Evolutionary conservation across 1,140 invertebrate species (phyloP), one percentile per base, ranked within the genome.

Genomic region (Cotesia typhae): DNA sequence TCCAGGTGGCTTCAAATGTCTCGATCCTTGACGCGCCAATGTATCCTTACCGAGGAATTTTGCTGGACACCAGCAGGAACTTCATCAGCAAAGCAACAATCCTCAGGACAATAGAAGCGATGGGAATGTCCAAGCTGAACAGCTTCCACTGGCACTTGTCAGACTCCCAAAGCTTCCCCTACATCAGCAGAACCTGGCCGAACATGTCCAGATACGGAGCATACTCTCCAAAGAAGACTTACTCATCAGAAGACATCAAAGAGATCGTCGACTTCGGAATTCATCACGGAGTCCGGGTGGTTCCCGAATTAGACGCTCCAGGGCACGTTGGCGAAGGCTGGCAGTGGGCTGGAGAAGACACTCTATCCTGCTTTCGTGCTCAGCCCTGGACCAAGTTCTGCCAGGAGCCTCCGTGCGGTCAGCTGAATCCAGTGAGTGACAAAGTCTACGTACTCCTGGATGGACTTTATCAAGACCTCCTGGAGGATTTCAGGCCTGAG

Each of bases 261-360:
- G 89, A 91, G 20, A 87, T 96, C 36, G 89, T 95, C 0, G 84
- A 91, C 17, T 95, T 91, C 80, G 94, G 90, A 0, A 85, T 89
- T n/a, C 86, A 91, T 20, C 88, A 93, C 17, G 94, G 95, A 0
- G 89, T 96, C 12, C 88, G 92, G 38, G 89, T 96, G 10, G 77
- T 96, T 72, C 94, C 94, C 0, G 95, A 96, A 87, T 94, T 96
- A 75, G 94, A 96, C 83, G 94, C 93, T 55, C 94, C 94, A 0
- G 94, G 94, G 68, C 95, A 96, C 80, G 94, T 95, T 14, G 94
- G 93, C 37, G 94, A 95, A 84, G 95, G 95, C 5, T 96, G 94
- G 94, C 93, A 96, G 84, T 91, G 89, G 88, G 88, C 80, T 28
- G 89, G 76, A 41, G 80, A 83, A 12, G 78, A 87, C 51, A 73